Percentiles rank a stretch among this genome's conserved stretches.
These are phyloP conservation scores for Poecile atricapillus DNA, from an alignment of 2,113 vertebrate species.

Conservation along the genomic window DNA sequence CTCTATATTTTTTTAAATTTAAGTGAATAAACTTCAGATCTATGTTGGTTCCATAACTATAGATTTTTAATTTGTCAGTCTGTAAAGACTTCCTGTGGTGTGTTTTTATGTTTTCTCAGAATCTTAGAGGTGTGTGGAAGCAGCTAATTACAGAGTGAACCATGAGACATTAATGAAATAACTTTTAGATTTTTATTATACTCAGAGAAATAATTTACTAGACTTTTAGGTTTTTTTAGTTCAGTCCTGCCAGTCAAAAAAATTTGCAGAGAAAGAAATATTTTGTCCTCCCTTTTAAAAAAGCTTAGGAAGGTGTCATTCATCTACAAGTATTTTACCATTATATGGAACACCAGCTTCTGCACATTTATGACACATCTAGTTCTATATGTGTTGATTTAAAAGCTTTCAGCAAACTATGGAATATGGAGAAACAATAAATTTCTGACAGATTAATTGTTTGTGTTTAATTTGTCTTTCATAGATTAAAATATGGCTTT, in stretches of 20 bases:
- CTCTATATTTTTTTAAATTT: accelerated
- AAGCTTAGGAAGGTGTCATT: background rate
- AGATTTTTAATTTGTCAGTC: background rate
- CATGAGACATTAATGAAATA: background rate
- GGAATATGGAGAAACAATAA: background rate
- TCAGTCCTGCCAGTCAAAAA: background rate
- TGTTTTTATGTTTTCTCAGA: background rate
- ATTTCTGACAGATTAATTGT: background rate
- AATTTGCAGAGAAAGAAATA: background rate
- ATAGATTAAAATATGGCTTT: background rate
- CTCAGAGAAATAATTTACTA: background rate
- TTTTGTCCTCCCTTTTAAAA: background rate
- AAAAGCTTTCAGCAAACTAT: background rate
- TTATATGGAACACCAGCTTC: background rate
- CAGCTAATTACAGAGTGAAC: background rate
- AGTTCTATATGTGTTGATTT: background rate
- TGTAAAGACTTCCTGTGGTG: background rate
- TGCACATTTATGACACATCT: background rate
- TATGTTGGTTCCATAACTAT: background rate
- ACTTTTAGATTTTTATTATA: background rate
- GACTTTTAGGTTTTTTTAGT: background rate
- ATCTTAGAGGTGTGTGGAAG: background rate
- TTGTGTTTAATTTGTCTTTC: background rate
- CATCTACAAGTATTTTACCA: background rate
- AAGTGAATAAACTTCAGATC: background rate